phyloP scores from a whole-genome alignment of 2,113 vertebrate species.

The Hippocampus comes region DNA sequence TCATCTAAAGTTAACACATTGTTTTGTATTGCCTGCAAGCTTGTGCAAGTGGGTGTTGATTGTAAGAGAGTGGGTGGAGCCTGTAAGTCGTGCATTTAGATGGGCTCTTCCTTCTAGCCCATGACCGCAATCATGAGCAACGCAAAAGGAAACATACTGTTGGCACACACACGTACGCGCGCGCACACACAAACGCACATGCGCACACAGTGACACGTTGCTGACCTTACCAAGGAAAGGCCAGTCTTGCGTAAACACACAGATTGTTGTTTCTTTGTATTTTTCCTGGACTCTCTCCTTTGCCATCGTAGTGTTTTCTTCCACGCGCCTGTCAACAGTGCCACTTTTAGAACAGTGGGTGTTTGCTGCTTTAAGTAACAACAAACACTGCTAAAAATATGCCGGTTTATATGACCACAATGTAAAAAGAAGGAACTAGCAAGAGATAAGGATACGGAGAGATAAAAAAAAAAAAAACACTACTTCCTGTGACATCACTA shows the following conservation, averaged over 20 bases:
- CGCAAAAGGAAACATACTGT: slow-evolving; percentile 51
- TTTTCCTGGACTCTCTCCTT: slow-evolving; percentile 17
- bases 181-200: slow-evolving; percentile 14
- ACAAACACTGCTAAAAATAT: slow-evolving; percentile 45
- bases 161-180: not conserved
- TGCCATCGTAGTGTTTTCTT: slow-evolving; percentile 26
- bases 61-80: slow-evolving; percentile 46
- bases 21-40: slow-evolving; percentile 15
- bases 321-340: slow-evolving; percentile 41
- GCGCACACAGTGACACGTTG: slow-evolving; percentile 24
- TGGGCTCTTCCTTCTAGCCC: slow-evolving; percentile 58
- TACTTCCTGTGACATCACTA: not conserved
- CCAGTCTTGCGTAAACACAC: slow-evolving; percentile 54
- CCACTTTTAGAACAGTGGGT: slow-evolving; percentile 41
- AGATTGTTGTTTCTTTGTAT: slow-evolving; percentile 58
- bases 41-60: slow-evolving; percentile 26
- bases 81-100: slow-evolving; percentile 44
- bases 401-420: slow-evolving; percentile 34
- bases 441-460: slow-evolving; percentile 37
- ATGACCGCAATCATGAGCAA: slow-evolving; percentile 57
- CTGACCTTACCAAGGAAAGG: slow-evolving; percentile 54
- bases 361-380: slow-evolving; percentile 23
- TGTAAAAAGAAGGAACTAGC: slow-evolving; percentile 45
- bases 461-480: not conserved
- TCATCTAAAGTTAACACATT: slow-evolving; percentile 36